Conservation (phyloP, 2,797 vertebrate genomes). For the Microchirus variegatus region DNA sequence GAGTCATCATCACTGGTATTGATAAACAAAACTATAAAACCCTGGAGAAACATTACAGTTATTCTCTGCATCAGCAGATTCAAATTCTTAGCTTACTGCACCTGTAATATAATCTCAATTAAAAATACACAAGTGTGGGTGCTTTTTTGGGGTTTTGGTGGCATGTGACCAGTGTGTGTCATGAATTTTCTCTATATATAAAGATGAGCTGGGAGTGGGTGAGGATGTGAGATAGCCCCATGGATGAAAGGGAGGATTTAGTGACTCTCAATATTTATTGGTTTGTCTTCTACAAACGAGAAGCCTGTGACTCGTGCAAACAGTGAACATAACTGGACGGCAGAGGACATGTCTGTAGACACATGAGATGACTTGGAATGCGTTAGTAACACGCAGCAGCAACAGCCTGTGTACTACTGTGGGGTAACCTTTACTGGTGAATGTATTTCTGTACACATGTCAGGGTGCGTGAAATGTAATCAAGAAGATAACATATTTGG, state of each 20-base stretch:
- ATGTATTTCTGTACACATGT: slow-evolving; percentile 4
- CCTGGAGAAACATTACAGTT: slow-evolving; percentile 17
- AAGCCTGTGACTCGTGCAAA: slow-evolving; percentile 32
- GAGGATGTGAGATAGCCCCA: slow-evolving; percentile 38
- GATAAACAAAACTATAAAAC: slow-evolving; percentile 38
- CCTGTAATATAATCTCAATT: slow-evolving; percentile 62
- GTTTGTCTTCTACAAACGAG: slow-evolving; percentile 46
- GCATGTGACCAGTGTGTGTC: slow-evolving; percentile 60
- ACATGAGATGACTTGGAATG: slow-evolving; percentile 40
- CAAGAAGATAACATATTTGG: not conserved
- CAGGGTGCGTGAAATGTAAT: not conserved
- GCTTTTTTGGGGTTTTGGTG: slow-evolving; percentile 53
- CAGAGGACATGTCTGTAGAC: slow-evolving; percentile 27
- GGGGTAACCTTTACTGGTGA: slow-evolving; percentile 29
- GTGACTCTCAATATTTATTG: slow-evolving; percentile 45
- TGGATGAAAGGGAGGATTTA: slow-evolving; percentile 28
- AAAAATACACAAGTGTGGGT: slow-evolving; percentile 66
- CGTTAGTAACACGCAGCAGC: slow-evolving; percentile 2
- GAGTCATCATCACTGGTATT: slow-evolving; percentile 36
- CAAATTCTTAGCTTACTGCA: slow-evolving; percentile 31
- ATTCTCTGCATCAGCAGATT: slow-evolving; percentile 17
- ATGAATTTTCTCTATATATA: slow-evolving; percentile 70
- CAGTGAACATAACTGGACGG: slow-evolving; percentile 32
- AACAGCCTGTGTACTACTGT: slow-evolving; percentile 5
- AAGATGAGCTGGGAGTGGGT: slow-evolving; percentile 47